phyloP scores from a whole-genome alignment of 1,140 invertebrate species.

The Cydia amplana region DNA sequence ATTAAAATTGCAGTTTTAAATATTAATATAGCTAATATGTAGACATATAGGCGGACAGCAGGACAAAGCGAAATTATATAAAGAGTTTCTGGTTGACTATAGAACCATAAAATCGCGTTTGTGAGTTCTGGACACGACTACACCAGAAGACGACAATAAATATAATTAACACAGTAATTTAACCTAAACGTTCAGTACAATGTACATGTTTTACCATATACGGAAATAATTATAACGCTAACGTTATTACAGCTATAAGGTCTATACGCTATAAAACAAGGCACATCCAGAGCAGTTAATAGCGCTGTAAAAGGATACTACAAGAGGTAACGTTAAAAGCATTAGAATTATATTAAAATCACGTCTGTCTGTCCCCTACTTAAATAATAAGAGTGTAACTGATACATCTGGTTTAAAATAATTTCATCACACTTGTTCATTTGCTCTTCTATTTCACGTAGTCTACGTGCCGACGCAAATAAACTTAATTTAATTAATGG shows the following conservation, averaged over 20 bases:
- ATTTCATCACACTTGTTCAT: background rate
- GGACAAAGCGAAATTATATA: no score
- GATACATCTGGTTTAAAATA: background rate
- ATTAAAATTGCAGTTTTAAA: no score
- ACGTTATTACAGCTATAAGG: constrained; percentile 19
- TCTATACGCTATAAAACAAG: constrained; percentile 15
- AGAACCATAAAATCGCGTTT: background rate
- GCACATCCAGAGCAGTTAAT: background rate
- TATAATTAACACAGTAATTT: background rate
- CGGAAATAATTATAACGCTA: constrained; percentile 15
- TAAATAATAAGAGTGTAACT: background rate
- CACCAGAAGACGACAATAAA: background rate
- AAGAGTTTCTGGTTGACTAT: no score
- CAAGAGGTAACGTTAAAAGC: background rate
- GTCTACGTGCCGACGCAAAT: no score
- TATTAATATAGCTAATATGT: no score
- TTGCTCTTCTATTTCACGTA: no score
- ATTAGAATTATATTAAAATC: background rate
- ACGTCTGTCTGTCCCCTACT: background rate
- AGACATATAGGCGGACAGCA: no score
- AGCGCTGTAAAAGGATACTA: background rate
- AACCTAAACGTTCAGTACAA: background rate
- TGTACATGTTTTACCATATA: background rate
- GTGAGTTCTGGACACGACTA: background rate
- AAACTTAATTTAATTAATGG: no score